Evolutionary conservation across 2,797 vertebrate genomes (phyloP).

Genomic region (Rhadinocentrus ornatus): DNA sequence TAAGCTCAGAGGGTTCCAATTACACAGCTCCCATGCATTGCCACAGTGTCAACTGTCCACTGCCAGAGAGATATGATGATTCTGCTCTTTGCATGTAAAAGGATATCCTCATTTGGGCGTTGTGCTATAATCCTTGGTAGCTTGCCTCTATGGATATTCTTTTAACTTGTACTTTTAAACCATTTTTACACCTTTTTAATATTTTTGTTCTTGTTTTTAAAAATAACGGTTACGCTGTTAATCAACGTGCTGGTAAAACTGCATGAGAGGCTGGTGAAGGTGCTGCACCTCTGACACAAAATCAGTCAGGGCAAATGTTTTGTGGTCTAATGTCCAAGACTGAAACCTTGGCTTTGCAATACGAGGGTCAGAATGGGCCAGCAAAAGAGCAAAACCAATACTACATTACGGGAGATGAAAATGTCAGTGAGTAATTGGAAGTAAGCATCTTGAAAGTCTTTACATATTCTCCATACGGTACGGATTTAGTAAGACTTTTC

Average conservation of each 20-base stretch:
- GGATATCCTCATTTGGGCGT: slow-evolving; percentile 71
- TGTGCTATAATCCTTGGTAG: slow-evolving; percentile 72
- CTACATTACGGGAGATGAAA: slow-evolving; percentile 5
- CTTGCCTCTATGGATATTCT: slow-evolving; percentile 11
- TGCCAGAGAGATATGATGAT: slow-evolving; percentile 79
- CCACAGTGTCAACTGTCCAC: slow-evolving; percentile 81
- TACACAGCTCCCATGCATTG: slow-evolving; percentile 81
- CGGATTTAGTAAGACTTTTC: not conserved
- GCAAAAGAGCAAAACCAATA: slow-evolving; percentile 30
- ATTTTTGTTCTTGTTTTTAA: not conserved
- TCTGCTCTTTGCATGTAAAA: slow-evolving; percentile 81
- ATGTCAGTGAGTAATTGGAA: slow-evolving; percentile 19
- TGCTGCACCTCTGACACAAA: slow-evolving; percentile 34
- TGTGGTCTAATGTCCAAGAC: slow-evolving; percentile 36
- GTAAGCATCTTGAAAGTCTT: not conserved
- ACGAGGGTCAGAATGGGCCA: slow-evolving; percentile 22
- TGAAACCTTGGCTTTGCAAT: slow-evolving; percentile 38
- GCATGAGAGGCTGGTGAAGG: too few species aligned
- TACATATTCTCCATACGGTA: not conserved
- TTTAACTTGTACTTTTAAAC: slow-evolving; percentile 48
- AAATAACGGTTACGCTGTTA: not conserved
- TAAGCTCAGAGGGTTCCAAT: slow-evolving; percentile 79
- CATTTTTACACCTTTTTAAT: slow-evolving; percentile 15
- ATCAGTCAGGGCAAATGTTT: slow-evolving; percentile 19
- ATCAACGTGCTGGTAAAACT: slow-evolving; percentile 4